Evolutionary conservation across 2,113 vertebrate species (phyloP).

Genomic region (Gasterosteus aculeatus): DNA sequence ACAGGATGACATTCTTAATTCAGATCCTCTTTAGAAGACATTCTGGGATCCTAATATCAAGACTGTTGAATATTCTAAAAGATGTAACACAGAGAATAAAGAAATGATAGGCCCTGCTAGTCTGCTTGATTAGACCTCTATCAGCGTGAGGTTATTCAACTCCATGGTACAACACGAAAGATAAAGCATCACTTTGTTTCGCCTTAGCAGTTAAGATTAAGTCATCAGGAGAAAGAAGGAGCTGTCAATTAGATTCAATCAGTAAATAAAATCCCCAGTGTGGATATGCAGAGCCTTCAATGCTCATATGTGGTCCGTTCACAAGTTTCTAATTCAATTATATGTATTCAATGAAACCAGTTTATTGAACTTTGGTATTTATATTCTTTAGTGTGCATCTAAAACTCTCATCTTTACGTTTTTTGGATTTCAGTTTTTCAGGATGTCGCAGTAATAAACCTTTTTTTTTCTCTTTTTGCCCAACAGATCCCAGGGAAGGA

Average conservation of each 20-base stretch:
- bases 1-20: not conserved
- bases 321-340: not conserved
- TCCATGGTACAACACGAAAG: not conserved
- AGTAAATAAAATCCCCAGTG: not conserved
- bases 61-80: not conserved
- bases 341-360: not conserved
- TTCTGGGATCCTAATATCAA: not conserved
- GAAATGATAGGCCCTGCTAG: not conserved
- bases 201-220: not conserved
- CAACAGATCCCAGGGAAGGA: conserved; percentile 49
- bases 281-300: not conserved
- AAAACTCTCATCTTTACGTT: not conserved
- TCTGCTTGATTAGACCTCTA: not conserved
- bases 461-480: conserved; percentile 1
- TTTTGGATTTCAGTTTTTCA: not conserved
- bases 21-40: not conserved
- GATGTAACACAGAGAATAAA: not conserved
- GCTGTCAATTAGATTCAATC: not conserved
- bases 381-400: not conserved
- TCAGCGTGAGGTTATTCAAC: not conserved
- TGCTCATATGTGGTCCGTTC: not conserved
- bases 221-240: not conserved
- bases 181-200: not conserved
- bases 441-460: conserved; percentile 8
- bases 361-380: not conserved